Base-by-base conservation (phyloP, 2,888 invertebrate genomes). In the Metellina segmentata region DNA sequence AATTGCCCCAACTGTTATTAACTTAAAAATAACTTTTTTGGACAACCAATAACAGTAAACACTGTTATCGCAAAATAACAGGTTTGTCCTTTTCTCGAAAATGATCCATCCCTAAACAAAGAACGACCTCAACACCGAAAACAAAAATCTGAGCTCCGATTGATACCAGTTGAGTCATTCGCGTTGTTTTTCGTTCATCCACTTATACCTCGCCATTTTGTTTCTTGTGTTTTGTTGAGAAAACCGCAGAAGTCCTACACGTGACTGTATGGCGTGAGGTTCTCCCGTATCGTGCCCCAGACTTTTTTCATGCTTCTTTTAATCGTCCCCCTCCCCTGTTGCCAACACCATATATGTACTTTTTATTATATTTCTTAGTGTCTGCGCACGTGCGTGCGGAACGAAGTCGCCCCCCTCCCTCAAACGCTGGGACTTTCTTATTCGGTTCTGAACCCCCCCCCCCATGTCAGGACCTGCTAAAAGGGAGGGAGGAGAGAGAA, bases 191-290 rank as follows among this genome's bases (percentile, higher is more conserved):
- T 72, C 72, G 13, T 53, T 20, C 34, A 34, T 34, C 34, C 34
- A 34, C 34, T 34, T 34, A 34, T 34, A 34, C 34, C 34, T 34
- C 34, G 34, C 34, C 34, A 34, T 34, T 34, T 34, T 34, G 34
- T 48, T 78, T 61, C 16, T 79, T 49, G 49, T 78, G 52, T 86
- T 86, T 86, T 78, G 71, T 79, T 78, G 70, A 20, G 79, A 82
- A 88, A 89, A 89, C 88, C 88, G 88, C 88, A 89, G 88, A 75
- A 81, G 69, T 74, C 81, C 81, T 82, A 81, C 81, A 82, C 75
- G 74, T 75, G 88, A 89, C n/a, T 75, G 88, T 34, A 81, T 81
- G 71, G 61, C 20, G 74, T 20, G 78, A 78, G 6, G 61, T 78
- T 9, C 19, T 74, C 74, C n/a, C 19, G 19, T n/a, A 74, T 11